phyloP scores from a whole-genome alignment of 2,113 vertebrate genomes.

The Bagarius yarrelli region DNA sequence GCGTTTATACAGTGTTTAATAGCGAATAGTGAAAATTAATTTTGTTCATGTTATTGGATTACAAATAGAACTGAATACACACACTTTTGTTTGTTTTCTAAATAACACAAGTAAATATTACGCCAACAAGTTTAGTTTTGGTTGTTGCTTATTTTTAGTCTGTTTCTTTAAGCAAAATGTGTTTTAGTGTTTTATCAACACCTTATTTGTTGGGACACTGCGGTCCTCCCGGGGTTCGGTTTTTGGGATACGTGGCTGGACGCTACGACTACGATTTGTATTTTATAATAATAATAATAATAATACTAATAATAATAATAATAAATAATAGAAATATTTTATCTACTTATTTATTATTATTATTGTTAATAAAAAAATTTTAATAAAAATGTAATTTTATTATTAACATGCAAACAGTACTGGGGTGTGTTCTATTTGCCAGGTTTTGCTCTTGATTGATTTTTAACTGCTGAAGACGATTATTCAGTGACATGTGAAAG shows the following conservation, averaged over 20 bases:
- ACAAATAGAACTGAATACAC: no score
- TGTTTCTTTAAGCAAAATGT: neutral
- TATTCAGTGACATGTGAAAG: neutral
- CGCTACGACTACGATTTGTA: neutral
- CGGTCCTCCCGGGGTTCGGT: neutral
- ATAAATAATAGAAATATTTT: no score
- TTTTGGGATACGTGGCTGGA: neutral
- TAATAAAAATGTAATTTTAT: no score
- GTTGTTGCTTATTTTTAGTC: neutral
- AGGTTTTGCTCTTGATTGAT: neutral
- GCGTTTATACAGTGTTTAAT: no score
- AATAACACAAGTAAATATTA: neutral
- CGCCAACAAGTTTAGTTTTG: neutral
- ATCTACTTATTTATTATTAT: neutral
- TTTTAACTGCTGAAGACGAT: constrained; percentile 10
- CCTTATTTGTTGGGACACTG: neutral
- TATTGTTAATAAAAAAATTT: no score
- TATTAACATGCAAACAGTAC: neutral
- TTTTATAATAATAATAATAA: neutral
- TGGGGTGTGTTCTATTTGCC: constrained; percentile 13
- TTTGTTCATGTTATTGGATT: no score
- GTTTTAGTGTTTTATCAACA: neutral
- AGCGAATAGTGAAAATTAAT: no score
- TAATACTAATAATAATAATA: neutral
- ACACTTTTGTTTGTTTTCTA: no score